Base-by-base conservation (phyloP, 2,888 invertebrate genomes). In the Catotricha subobsoleta region DNA sequence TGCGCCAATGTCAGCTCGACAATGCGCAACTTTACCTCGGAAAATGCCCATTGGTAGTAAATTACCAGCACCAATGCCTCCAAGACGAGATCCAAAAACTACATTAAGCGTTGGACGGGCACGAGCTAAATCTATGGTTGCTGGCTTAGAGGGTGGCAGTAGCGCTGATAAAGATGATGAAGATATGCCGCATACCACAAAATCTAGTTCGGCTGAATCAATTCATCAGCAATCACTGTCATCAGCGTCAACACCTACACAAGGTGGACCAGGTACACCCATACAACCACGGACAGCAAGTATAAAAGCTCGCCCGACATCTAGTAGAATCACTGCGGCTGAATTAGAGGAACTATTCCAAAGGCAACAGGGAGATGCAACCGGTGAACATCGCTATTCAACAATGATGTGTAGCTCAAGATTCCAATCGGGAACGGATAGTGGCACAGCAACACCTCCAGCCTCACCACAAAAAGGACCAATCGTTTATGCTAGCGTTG, bases 321-420 rank as follows among this genome's bases (percentile, higher is more conserved):
- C 88, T 16, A 77, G 80, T 46, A 72, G 92, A 52, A 87, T 91
- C 54, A 87, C 90, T 2, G 84, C 90, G 18, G 81, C 83, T 4
- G 91, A 92, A 62, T 71, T 92, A 44, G 88, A 91, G 66, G 88
- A 90, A 64, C 71, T 92, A 51, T 91, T 92, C 72, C 82, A 87
- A 63, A 68, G 88, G 28, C 88, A 90, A 58, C 78, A 79, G 46
- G 76, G 74, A 45, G 67, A 66, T 49, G 65, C 71, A 21, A 70
- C 69, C 29, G 63, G 65, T 46, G 65, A 62, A n/a, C 64, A 56
- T 48, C 59, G 62, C 9, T 62, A 61, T 45, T 66, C 60, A 60
- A 64, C 56, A 50, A 69, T 75, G 56, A 80, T 80, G 79, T 78
- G 76, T 64, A 79, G 74, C 48, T 77, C 81, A 23, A 75, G 80